Evolutionary conservation across 2,797 vertebrate species (phyloP).

Genomic region (Gallinago solitaria): DNA sequence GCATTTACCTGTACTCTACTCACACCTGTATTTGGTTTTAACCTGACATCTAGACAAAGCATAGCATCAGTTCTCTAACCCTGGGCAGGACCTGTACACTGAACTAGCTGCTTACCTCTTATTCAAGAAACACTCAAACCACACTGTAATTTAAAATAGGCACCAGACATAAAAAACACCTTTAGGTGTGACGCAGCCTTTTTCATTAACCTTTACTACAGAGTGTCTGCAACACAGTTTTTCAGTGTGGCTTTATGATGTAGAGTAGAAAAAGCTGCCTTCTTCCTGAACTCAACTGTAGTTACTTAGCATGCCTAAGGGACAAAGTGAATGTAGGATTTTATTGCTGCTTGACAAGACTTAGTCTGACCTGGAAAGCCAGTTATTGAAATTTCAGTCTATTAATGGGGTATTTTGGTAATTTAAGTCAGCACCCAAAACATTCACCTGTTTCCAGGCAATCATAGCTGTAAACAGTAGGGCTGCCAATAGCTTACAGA

Average conservation of each 20-base stretch:
- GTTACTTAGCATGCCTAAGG: not conserved
- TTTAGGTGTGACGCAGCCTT: not conserved
- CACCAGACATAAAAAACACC: not conserved
- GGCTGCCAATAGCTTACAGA: not conserved
- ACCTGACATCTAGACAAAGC: not conserved
- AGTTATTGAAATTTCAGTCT: not conserved
- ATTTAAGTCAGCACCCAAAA: not conserved
- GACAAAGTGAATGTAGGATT: not conserved
- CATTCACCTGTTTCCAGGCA: not conserved
- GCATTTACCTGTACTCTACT: rapidly evolving
- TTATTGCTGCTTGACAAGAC: not conserved
- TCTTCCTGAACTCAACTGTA: not conserved
- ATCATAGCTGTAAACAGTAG: rapidly evolving
- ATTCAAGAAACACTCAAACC: not conserved
- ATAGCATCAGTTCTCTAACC: not conserved
- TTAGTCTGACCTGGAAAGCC: not conserved
- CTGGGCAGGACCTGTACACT: rapidly evolving
- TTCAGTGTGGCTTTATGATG: no score
- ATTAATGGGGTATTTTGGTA: not conserved
- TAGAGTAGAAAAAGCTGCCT: not conserved
- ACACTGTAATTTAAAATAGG: not conserved
- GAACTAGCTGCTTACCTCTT: no score
- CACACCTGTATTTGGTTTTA: not conserved
- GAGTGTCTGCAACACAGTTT: rapidly evolving
- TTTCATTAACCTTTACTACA: not conserved